Evolutionary conservation across 2,888 invertebrate genomes (phyloP).

Genomic region (Spisula subtruncata): DNA sequence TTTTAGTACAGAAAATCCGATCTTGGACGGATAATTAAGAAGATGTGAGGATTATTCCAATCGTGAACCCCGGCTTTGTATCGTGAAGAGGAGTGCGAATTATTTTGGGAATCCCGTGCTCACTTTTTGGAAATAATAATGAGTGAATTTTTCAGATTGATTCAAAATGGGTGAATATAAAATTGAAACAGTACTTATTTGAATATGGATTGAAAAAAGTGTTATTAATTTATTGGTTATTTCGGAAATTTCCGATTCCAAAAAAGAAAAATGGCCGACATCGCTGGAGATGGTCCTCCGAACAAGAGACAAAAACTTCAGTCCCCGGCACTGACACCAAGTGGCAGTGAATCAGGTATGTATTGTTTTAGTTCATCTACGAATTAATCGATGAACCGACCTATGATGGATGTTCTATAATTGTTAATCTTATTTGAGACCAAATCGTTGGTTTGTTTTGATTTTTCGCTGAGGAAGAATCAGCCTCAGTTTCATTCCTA

Average conservation of each 20-base stretch:
- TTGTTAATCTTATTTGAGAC: background rate
- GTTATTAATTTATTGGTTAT: slow-evolving; percentile 60
- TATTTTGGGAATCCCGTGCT: slow-evolving; percentile 67
- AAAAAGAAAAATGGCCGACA: slow-evolving; percentile 74
- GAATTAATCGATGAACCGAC: background rate
- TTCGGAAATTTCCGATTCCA: slow-evolving; percentile 67
- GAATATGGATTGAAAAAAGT: slow-evolving; percentile 56
- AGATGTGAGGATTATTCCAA: slow-evolving; percentile 76
- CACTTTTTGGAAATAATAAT: slow-evolving; percentile 55
- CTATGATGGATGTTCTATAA: background rate
- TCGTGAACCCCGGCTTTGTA: slow-evolving; percentile 71
- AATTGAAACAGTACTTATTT: slow-evolving; percentile 47
- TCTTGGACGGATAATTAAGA: slow-evolving; percentile 56
- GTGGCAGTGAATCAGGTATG: slow-evolving; percentile 83
- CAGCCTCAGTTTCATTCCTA: slow-evolving; percentile 69
- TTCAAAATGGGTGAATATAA: slow-evolving; percentile 51
- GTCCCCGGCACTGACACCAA: slow-evolving; percentile 81
- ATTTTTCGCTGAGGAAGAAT: slow-evolving; percentile 48
- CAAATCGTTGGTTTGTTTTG: slow-evolving; percentile 54
- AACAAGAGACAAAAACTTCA: slow-evolving; percentile 97
- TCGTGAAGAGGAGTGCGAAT: slow-evolving; percentile 59
- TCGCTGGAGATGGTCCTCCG: slow-evolving; percentile 94
- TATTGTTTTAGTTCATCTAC: slow-evolving; percentile 7
- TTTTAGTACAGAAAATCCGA: slow-evolving; percentile 51
- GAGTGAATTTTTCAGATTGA: slow-evolving; percentile 49